Percentiles rank a stretch among this genome's conserved stretches.
phyloP scores from a whole-genome alignment of 2,797 vertebrate species.

The Alca torda region DNA sequence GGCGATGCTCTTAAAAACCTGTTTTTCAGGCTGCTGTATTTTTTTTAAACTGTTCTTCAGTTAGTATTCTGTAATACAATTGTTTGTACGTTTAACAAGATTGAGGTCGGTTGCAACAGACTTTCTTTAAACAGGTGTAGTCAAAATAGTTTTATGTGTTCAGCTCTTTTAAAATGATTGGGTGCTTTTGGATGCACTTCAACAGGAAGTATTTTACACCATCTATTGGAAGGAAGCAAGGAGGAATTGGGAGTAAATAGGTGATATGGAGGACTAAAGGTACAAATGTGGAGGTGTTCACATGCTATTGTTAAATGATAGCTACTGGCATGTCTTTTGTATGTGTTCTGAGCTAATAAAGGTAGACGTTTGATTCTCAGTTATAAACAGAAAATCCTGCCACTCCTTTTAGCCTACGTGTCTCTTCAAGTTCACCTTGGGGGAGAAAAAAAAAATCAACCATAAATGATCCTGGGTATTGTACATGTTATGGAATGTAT shows the following conservation, averaged over 20 bases:
- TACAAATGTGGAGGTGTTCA: neutral
- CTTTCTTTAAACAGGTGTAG: conserved; percentile 3
- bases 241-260: neutral
- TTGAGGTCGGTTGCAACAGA: conserved; percentile 15
- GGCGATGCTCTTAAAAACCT: conserved; percentile 54
- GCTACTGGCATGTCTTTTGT: neutral
- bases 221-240: neutral
- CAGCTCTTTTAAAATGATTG: neutral
- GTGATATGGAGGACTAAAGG: neutral
- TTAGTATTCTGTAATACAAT: neutral
- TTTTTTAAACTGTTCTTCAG: neutral
- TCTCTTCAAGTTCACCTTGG: neutral
- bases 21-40: conserved; percentile 43
- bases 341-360: neutral
- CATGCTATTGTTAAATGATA: neutral
- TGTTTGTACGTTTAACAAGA: conserved; percentile 23
- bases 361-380: neutral
- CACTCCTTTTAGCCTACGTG: neutral
- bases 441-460: too few species aligned
- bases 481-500: neutral
- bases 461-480: neutral
- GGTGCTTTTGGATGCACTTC: neutral
- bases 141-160: neutral
- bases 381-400: neutral
- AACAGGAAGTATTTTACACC: neutral